Percentiles rank a stretch among this genome's conserved stretches.
Evolutionary conservation across 2,888 invertebrate genomes (phyloP).

Genomic region (Galerucella pusilla): DNA sequence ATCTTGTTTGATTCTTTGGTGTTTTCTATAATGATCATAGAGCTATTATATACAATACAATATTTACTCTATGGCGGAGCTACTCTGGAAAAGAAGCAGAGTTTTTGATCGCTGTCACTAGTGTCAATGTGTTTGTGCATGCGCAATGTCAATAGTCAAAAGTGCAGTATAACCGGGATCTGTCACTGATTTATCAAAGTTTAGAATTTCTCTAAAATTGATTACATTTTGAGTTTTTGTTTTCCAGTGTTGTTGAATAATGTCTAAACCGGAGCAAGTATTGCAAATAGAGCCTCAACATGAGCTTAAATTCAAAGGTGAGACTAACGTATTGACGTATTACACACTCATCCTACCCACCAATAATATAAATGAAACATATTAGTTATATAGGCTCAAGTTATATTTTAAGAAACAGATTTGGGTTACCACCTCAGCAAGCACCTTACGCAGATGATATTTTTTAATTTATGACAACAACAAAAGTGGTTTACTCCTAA

Average conservation of each 20-base stretch:
- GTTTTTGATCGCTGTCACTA: slow-evolving; percentile 1
- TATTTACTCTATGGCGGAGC: no score
- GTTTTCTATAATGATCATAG: no score
- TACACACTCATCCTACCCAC: slow-evolving; percentile 35
- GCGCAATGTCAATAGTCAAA: slow-evolving; percentile 40
- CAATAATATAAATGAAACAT: slow-evolving; percentile 39
- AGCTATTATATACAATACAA: no score
- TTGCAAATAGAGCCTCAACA: slow-evolving; percentile 88
- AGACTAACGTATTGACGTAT: slow-evolving; percentile 62
- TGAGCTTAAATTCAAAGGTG: slow-evolving; percentile 92
- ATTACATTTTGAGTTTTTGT: slow-evolving; percentile 45
- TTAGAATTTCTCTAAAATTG: slow-evolving; percentile 33
- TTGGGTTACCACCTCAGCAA: not conserved
- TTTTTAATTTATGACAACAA: not conserved
- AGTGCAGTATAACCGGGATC: slow-evolving; percentile 62
- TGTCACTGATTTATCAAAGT: slow-evolving; percentile 53
- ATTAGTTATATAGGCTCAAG: slow-evolving; percentile 21
- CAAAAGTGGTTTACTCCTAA: not conserved
- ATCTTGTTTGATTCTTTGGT: no score
- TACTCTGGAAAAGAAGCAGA: no score
- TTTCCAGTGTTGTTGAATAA: slow-evolving; percentile 62
- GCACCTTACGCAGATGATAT: not conserved
- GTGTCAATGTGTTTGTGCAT: slow-evolving; percentile 18
- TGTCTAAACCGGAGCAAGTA: slow-evolving; percentile 81
- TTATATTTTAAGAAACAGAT: slow-evolving; percentile 28